Evolutionary conservation across 2,797 vertebrate species (phyloP).

Genomic region (Remorina albescens): DNA sequence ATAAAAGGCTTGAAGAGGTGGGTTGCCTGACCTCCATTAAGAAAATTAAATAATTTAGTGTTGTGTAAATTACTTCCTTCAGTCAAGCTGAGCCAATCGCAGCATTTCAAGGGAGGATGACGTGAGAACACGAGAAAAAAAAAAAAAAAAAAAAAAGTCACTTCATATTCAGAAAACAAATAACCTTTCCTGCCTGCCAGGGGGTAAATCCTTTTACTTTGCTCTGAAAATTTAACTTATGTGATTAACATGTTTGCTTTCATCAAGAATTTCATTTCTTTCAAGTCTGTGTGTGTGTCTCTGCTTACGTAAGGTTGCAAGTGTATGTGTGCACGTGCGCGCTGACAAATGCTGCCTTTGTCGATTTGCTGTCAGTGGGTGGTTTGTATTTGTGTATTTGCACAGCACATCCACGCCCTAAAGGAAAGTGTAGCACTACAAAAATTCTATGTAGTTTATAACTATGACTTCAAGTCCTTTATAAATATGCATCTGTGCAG

Average conservation of each 20-base stretch:
- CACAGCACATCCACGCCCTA: constrained; percentile 21
- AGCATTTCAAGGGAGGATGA: constrained; percentile 40
- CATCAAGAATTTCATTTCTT: constrained; percentile 59
- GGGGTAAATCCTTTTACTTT: constrained; percentile 65
- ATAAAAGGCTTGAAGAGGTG: constrained; percentile 29
- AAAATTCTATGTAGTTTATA: constrained; percentile 40
- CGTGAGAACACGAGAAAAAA: constrained; percentile 43
- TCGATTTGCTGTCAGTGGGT: constrained; percentile 47
- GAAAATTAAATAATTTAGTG: constrained; percentile 46
- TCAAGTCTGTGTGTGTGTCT: constrained; percentile 28
- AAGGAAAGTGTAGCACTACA: constrained; percentile 23
- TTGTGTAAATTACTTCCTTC: constrained; percentile 55
- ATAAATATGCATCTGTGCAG: constrained; percentile 32
- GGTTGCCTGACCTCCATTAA: constrained; percentile 33
- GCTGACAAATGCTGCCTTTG: constrained; percentile 11
- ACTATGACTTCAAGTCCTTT: constrained; percentile 35
- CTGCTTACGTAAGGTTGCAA: background rate
- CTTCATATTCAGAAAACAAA: constrained; percentile 70
- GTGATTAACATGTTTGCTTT: constrained; percentile 71
- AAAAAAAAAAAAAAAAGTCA: constrained; percentile 42
- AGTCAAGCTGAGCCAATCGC: constrained; percentile 62
- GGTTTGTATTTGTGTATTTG: constrained; percentile 46
- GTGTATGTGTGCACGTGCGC: background rate
- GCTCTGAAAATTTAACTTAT: constrained; percentile 66
- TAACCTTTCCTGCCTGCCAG: constrained; percentile 55